These are phyloP conservation scores for Phrynosoma blainvillii DNA, from an alignment of 2,113 vertebrate genomes.

Conservation along the genomic window DNA sequence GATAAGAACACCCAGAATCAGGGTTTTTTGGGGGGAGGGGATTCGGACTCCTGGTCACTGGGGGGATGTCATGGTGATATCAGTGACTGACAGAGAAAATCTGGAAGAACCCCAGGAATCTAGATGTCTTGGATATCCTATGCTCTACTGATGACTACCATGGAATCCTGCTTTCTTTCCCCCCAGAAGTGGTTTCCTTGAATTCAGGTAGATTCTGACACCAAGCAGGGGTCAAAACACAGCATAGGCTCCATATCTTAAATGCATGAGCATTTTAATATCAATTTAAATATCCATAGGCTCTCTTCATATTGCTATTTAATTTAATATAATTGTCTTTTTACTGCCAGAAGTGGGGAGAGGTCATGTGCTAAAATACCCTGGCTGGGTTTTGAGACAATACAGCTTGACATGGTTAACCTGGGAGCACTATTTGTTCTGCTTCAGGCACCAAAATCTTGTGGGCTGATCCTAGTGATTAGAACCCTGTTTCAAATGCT, in stretches of 20 bases:
- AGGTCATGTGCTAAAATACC: too few relatives aligned
- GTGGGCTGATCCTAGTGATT: neutral
- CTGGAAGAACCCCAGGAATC: too few relatives aligned
- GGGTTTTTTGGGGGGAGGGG: neutral
- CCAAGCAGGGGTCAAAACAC: neutral
- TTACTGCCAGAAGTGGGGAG: too few relatives aligned
- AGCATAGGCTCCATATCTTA: neutral
- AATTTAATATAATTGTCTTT: too few relatives aligned
- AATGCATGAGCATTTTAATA: neutral
- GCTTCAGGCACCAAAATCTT: too few relatives aligned
- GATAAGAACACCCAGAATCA: neutral
- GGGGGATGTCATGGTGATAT: neutral
- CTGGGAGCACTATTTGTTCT: too few relatives aligned
- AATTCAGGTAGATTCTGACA: neutral
- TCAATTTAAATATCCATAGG: too few relatives aligned
- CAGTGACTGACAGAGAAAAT: too few relatives aligned
- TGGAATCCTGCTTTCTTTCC: neutral
- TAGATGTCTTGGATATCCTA: too few relatives aligned
- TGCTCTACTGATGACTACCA: neutral
- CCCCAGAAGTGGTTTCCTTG: neutral
- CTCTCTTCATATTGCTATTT: neutral
- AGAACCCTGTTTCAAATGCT: neutral
- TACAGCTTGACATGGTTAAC: too few relatives aligned
- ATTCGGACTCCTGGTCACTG: neutral
- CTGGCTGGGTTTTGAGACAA: too few relatives aligned